Evolutionary conservation across 92 coral and sea anemone species (phyloP).

Genomic region (Parazoanthus swiftii): DNA sequence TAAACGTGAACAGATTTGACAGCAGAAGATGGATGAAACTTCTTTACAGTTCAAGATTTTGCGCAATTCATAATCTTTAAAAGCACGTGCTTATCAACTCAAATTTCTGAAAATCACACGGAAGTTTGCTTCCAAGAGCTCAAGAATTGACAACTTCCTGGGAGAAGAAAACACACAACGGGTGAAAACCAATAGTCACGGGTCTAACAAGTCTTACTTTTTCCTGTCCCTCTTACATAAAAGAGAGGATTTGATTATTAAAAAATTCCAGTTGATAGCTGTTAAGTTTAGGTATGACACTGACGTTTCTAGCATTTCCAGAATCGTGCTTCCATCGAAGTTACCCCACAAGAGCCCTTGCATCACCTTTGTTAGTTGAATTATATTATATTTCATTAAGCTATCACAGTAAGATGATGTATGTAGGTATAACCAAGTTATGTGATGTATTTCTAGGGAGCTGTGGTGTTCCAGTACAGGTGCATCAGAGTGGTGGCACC

Average conservation of each 20-base stretch:
- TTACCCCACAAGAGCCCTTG: too few species aligned
- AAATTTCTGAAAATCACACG: neutral
- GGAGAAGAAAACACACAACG: too few species aligned
- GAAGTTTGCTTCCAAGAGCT: neutral
- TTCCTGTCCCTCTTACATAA: neutral
- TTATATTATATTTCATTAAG: neutral
- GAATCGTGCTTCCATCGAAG: neutral
- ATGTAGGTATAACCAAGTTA: neutral
- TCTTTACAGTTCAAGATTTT: neutral
- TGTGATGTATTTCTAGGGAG: constrained; percentile 60
- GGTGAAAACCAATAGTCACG: neutral
- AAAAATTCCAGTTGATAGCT: too few species aligned
- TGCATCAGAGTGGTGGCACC: constrained; percentile 97
- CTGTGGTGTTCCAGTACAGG: constrained; percentile 99
- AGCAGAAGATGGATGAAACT: neutral
- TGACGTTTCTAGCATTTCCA: neutral
- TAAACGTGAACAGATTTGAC: neutral
- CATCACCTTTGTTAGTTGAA: neutral
- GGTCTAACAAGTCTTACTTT: neutral
- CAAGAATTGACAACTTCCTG: neutral
- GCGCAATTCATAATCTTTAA: neutral
- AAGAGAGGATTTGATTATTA: neutral
- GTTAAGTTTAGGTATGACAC: neutral
- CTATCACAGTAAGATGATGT: neutral
- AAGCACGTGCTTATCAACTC: neutral